phyloP scores from a whole-genome alignment of 2,797 vertebrate species.

The Coluber constrictor region DNA sequence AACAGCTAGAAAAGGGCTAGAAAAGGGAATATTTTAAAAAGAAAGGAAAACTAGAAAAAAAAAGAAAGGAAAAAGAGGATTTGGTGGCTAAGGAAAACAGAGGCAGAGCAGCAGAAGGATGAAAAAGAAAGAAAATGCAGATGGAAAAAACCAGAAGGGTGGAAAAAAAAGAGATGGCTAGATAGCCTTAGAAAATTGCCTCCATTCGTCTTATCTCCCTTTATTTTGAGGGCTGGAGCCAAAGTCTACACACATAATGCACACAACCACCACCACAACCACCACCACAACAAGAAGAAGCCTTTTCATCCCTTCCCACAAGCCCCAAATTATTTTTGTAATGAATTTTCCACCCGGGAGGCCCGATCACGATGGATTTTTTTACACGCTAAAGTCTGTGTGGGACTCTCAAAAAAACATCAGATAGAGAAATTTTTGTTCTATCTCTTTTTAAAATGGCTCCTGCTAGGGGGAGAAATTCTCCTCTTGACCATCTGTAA shows the following conservation, averaged over 20 bases:
- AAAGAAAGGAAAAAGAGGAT: no score
- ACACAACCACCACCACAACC: background rate
- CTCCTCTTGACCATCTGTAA: background rate
- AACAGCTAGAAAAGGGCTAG: background rate
- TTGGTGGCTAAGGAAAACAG: no score
- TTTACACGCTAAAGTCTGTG: background rate
- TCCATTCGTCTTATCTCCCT: background rate
- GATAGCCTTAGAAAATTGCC: background rate
- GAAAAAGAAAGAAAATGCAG: background rate
- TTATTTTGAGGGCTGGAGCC: background rate
- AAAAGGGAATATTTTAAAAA: background rate
- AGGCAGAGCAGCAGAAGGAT: background rate
- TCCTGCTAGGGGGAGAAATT: background rate
- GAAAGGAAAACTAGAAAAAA: background rate
- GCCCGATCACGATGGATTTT: background rate
- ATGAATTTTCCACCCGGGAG: background rate
- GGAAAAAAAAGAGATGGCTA: background rate
- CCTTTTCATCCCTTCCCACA: background rate
- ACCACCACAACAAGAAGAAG: background rate
- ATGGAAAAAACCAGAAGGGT: background rate
- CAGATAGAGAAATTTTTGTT: no score
- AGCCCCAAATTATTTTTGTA: background rate
- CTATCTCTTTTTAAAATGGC: conserved; percentile 7
- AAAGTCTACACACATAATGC: background rate
- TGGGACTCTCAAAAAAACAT: background rate